phyloP scores from a whole-genome alignment of 2,113 vertebrate genomes.

The Semicossyphus pulcher region DNA sequence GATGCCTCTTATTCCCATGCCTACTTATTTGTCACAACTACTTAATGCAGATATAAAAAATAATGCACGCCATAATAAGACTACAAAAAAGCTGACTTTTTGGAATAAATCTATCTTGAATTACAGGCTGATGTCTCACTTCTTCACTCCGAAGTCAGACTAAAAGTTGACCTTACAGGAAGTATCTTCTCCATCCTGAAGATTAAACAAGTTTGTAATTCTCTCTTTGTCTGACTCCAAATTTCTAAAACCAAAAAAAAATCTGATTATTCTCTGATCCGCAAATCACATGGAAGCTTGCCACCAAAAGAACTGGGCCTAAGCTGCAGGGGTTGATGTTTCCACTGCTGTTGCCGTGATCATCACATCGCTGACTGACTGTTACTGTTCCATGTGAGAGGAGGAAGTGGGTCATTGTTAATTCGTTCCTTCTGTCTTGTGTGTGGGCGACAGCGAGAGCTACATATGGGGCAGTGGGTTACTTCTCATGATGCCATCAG shows the following conservation, averaged over 20 bases:
- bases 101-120: not conserved
- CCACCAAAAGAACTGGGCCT: not conserved
- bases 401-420: conserved; percentile 66
- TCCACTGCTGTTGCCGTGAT: conserved; percentile 41
- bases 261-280: not conserved
- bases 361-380: conserved; percentile 52
- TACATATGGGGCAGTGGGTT: conserved; percentile 56
- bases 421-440: conserved; percentile 49
- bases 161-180: not conserved
- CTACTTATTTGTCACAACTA: not conserved
- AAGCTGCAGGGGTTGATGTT: conserved; percentile 24
- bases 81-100: not conserved
- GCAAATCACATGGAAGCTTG: not conserved
- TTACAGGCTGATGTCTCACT: no score
- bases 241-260: not conserved
- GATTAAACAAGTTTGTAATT: not conserved
- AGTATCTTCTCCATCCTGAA: not conserved
- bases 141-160: no score
- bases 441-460: conserved; percentile 28
- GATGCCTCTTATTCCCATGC: not conserved
- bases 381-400: conserved; percentile 25
- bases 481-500: conserved; percentile 6
- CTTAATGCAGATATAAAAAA: not conserved
- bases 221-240: not conserved
- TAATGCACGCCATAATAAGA: not conserved